Base-by-base conservation (phyloP, 2,113 vertebrate genomes). In the Erythrocercus mccallii region DNA sequence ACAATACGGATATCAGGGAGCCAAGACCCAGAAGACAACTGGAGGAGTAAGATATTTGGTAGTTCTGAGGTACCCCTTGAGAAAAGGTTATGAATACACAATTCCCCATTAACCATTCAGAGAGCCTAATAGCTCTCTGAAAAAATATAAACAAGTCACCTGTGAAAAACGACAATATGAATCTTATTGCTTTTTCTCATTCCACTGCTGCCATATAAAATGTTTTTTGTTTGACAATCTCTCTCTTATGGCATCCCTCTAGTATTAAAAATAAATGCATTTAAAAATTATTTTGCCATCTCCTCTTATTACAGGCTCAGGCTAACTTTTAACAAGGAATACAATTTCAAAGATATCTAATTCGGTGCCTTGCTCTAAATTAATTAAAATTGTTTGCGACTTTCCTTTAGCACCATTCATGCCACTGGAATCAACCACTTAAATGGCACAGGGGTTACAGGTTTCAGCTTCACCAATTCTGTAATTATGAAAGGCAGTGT, bases 101-200 rank as follows among this genome's bases (percentile, higher is more conserved):
- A 37, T 83, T 60, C 28, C 3, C 28, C 8, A 20, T 68, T 82
- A 76, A 28, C 31, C 33, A 77, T 57, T 87, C 74, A 81, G 56
- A 78, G n/a, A 51, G 6, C 40, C 22, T 76, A 76, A 82, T 30
- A 64, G 35, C 24, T 47, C 33, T 58, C 48, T 65, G 50, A 61
- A 90, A 89, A 81, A 81, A 60, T 57, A 44, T 15, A 69, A 88
- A 57, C 47, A 90, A 88, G 51, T 85, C 73, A 94, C 21, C 44
- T 57, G 28, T 89, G 81, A 78, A 90, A 90, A 94, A 79, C 48
- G 30, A 47, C 53, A 60, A 22, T 51, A 21, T 42, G n/a, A 81
- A 87, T 69, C 19, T 82, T 62, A 58, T 0, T 81, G 78, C 74
- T 85, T 71, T 95, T 95, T 45, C 37, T 85, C 57, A 37, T 71